Percentiles rank a stretch among this genome's conserved stretches.
phyloP scores from a whole-genome alignment of 2,113 vertebrate genomes.

The Malaclemys terrapin region DNA sequence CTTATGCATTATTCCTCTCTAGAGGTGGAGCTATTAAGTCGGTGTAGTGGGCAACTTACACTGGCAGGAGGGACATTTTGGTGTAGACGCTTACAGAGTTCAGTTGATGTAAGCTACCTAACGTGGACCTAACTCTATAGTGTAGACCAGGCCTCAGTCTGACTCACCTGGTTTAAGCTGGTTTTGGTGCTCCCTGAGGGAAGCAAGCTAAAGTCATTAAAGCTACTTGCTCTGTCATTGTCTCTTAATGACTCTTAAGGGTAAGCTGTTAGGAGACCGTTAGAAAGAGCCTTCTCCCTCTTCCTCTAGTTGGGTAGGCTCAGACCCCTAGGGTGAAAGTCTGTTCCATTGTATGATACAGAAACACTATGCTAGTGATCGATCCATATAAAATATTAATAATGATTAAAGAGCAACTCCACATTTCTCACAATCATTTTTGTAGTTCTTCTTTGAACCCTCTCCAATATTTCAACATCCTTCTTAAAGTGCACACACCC shows the following conservation, averaged over 20 bases:
- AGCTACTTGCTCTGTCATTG: not conserved
- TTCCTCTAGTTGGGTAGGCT: not conserved
- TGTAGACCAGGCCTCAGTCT: not conserved
- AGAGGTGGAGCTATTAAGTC: not conserved
- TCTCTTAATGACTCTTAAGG: not conserved
- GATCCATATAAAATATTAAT: not conserved
- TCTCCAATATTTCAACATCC: not conserved
- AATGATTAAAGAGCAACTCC: not conserved
- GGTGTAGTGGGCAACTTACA: not conserved
- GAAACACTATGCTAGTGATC: not conserved
- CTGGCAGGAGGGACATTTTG: not conserved
- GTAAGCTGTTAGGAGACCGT: not conserved
- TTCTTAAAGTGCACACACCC: not conserved
- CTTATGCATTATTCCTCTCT: not conserved
- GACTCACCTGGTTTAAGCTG: not conserved
- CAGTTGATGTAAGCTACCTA: not conserved
- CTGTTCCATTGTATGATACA: not conserved
- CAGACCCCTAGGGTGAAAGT: not conserved
- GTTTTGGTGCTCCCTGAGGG: not conserved
- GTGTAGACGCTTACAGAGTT: not conserved
- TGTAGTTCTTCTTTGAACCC: not conserved
- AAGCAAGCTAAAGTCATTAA: not conserved
- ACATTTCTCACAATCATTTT: not conserved
- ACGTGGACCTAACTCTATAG: not conserved
- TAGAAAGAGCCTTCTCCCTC: not conserved